Evolutionary conservation across 2,113 vertebrate genomes (phyloP).

Genomic region (Miniopterus natalensis): DNA sequence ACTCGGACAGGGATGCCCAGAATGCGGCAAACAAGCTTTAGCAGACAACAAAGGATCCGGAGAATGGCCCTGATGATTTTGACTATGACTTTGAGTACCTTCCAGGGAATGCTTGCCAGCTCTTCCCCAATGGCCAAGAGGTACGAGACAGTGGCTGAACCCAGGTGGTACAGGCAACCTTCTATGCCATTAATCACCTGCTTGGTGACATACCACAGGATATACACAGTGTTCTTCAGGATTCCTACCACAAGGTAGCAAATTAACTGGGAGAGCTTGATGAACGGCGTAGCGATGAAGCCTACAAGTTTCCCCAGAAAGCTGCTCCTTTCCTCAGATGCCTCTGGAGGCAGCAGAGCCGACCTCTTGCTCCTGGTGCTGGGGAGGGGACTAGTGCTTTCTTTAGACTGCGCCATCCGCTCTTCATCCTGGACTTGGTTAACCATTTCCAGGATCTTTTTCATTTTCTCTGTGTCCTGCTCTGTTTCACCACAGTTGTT

Average conservation of each 20-base stretch:
- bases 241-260: constrained; percentile 80
- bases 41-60: constrained; percentile 84
- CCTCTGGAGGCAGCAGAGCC: neutral
- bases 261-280: constrained; percentile 85
- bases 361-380: neutral
- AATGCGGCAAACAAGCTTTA: constrained; percentile 81
- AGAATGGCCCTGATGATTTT: constrained; percentile 86
- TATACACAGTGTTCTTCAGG: constrained; percentile 79
- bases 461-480: constrained; percentile 83
- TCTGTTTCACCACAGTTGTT: constrained; percentile 83
- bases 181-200: constrained; percentile 71
- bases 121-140: constrained; percentile 84
- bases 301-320: constrained; percentile 76
- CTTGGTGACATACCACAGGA: constrained; percentile 84
- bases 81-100: constrained; percentile 82
- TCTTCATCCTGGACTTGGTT: constrained; percentile 84
- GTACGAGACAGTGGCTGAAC: constrained; percentile 81
- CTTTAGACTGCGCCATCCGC: constrained; percentile 6
- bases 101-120: constrained; percentile 87
- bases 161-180: constrained; percentile 80
- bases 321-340: neutral
- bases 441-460: constrained; percentile 80
- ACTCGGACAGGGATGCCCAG: constrained; percentile 85
- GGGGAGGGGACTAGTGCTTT: fast-evolving
- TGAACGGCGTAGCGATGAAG: constrained; percentile 83